Base-by-base conservation (phyloP, 2,797 vertebrate genomes). In the Phataginus tricuspis region DNA sequence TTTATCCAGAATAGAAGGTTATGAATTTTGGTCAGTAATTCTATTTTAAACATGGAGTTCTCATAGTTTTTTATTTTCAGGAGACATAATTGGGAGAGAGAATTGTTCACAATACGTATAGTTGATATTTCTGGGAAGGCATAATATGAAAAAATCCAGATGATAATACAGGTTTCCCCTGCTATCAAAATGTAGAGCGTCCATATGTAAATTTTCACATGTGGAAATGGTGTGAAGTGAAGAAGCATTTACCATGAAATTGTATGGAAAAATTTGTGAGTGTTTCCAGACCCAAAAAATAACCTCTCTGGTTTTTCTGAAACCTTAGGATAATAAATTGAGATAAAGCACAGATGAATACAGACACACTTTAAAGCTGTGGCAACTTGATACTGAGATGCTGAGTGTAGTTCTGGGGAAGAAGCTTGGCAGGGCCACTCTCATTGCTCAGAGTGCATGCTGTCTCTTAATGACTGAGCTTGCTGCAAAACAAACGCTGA, bases 1-100 rank as follows among this genome's bases (percentile, higher is more conserved):
- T 86, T 96, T 89, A 72, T 79, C 93, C 18, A 77, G 55, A 91
- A 59, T 85, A 86, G 80, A 95, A 97, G 66, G 39, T 69, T 87
- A 75, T 37, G 25, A 61, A 61, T 59, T 86, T 61, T 25, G 3
- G 51, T 25, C 42, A 93, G 72, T 19, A 83, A 88, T 85, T 93
- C n/a, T 93, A 9, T 86, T 83, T 92, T 90, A 85, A 95, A 79
- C 37, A 37, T 90, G 31, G 51, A 95, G 66, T 90, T 90, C 71
- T 90, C 57, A 39, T 59, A 53, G 34, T 91, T 83, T 1, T 84
- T 91, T 91, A 84, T 79, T 94, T 95, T 94, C 66, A 72, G 75
- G 18, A 85, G 16, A 59, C 12, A 45, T 86, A 29, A 39, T 72
- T 91, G 27, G 34, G 79, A 89, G 79, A 77, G 27, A 51, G 13